Evolutionary conservation across 1,140 invertebrate species (phyloP).

Genomic region (Reticulitermes speratus): DNA sequence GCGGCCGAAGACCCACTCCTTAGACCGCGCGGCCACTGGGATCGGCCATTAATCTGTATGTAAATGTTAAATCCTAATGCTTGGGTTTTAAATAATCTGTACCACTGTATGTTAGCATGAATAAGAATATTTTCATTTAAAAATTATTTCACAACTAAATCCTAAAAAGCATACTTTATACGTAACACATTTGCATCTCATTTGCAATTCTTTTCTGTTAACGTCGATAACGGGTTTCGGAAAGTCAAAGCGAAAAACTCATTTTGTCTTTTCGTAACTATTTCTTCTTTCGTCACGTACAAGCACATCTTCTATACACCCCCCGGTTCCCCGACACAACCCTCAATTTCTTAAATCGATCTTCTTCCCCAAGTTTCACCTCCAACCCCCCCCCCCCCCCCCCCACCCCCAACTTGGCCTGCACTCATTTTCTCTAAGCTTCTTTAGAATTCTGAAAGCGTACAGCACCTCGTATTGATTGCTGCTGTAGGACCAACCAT

Average conservation of each 20-base stretch:
- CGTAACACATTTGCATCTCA: not conserved
- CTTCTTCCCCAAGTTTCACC: slow-evolving; percentile 13
- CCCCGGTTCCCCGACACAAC: not conserved
- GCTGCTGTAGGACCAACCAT: not conserved
- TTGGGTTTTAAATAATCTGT: too few relatives aligned
- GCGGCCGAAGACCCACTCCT: too few relatives aligned
- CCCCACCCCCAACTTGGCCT: not conserved
- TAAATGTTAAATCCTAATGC: too few relatives aligned
- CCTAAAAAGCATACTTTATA: not conserved
- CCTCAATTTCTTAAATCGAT: slow-evolving; percentile 16
- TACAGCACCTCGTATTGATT: not conserved
- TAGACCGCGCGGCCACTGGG: too few relatives aligned
- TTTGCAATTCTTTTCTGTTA: not conserved
- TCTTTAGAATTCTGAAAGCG: not conserved
- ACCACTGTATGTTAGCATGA: too few relatives aligned
- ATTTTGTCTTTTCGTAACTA: not conserved
- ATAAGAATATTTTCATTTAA: too few relatives aligned
- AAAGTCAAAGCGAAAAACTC: not conserved
- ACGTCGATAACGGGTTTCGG: not conserved
- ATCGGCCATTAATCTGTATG: too few relatives aligned
- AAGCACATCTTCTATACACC: not conserved
- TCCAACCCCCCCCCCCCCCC: not conserved
- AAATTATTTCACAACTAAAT: too few relatives aligned
- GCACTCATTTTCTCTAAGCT: slow-evolving; percentile 3
- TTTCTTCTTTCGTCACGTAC: not conserved